Conservation (phyloP, 2,888 invertebrate species). For the Heliconius charithonia region DNA sequence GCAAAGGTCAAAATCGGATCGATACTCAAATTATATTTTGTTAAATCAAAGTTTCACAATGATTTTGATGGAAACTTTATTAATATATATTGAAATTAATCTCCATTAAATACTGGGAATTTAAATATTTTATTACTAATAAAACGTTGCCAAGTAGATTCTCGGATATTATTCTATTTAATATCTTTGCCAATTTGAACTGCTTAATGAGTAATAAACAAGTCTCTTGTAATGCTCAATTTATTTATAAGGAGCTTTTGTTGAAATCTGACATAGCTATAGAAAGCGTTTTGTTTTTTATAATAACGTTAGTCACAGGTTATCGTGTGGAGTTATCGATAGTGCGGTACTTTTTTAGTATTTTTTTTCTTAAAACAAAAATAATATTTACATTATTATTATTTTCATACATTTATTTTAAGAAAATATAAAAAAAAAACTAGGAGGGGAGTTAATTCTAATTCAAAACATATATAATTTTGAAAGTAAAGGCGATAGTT, state of each 20-base stretch:
- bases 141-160: constrained; percentile 17
- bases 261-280: neutral
- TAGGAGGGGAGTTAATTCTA: too few species aligned
- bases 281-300: neutral
- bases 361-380: neutral
- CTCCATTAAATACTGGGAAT: constrained; percentile 20
- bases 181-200: constrained; percentile 19
- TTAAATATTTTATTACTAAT: constrained; percentile 33
- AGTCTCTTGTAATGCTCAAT: constrained; percentile 19
- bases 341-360: neutral
- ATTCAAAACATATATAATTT: too few species aligned
- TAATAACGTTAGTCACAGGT: neutral
- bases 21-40: neutral
- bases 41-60: constrained; percentile 14
- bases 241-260: constrained; percentile 13
- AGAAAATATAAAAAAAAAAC: neutral
- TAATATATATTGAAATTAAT: constrained; percentile 31
- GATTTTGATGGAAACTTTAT: constrained; percentile 15
- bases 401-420: too few species aligned
- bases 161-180: constrained; percentile 11
- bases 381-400: too few species aligned
- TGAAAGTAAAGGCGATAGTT: too few species aligned
- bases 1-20: neutral
- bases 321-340: neutral
- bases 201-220: constrained; percentile 16